A percentile compares a stretch with the other conserved stretches of the same genome.
phyloP scores from a whole-genome alignment of 2,797 vertebrate species.

The Sebastolobus alascanus region DNA sequence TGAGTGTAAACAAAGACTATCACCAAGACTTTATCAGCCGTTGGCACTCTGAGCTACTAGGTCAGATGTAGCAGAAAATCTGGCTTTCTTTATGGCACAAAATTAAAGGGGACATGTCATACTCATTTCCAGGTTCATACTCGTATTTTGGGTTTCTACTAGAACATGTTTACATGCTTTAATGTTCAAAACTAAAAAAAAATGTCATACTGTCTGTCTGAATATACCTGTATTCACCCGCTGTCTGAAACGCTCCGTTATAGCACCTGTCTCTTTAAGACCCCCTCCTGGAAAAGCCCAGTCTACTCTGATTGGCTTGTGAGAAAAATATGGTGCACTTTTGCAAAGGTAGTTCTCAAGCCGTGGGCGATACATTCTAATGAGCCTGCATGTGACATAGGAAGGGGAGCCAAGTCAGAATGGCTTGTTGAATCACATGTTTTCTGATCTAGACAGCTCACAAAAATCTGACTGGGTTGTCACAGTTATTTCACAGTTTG shows the following conservation, averaged over 20 bases:
- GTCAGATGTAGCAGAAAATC: background rate
- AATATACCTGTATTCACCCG: background rate
- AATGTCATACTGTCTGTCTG: too few species aligned
- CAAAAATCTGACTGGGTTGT: too few species aligned
- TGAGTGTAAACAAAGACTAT: too few species aligned
- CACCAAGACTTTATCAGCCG: background rate
- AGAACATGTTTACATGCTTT: background rate
- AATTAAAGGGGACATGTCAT: too few species aligned
- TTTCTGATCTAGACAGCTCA: too few species aligned
- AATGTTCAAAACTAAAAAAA: too few species aligned
- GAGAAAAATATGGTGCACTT: background rate
- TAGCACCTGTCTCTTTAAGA: accelerated
- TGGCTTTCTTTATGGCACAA: background rate
- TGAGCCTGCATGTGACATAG: too few species aligned
- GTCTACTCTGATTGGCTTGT: background rate
- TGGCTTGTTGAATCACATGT: too few species aligned
- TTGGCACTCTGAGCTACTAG: background rate
- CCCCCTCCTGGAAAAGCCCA: background rate
- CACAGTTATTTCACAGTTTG: too few species aligned
- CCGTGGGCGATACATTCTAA: accelerated
- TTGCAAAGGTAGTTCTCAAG: background rate
- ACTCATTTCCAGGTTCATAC: too few species aligned
- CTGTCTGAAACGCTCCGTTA: background rate
- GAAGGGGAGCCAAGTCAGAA: too few species aligned
- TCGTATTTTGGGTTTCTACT: too few species aligned